A percentile compares a stretch with the other conserved stretches of the same genome.
phyloP scores from a whole-genome alignment of 2,797 vertebrate genomes.

The Apogon talboti region DNA sequence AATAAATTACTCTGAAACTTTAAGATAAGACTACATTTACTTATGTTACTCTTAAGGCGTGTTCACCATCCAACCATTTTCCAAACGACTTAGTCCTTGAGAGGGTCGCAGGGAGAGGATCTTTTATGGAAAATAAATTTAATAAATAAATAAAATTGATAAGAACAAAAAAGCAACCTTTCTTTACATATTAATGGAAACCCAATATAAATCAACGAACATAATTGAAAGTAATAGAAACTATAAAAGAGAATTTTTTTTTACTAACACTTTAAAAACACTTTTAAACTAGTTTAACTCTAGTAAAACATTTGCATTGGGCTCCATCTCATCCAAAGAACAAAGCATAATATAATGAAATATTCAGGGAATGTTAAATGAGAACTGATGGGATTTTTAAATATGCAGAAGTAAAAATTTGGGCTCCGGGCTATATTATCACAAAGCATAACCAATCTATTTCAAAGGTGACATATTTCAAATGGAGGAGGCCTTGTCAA shows the following conservation, averaged over 20 bases:
- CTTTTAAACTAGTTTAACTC: constrained; percentile 22
- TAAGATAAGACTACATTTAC: not conserved
- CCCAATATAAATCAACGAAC: not conserved
- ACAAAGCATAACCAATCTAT: constrained; percentile 51
- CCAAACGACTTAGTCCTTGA: not conserved
- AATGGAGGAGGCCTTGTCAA: constrained; percentile 19
- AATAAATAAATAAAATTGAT: not conserved
- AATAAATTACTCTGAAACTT: not conserved
- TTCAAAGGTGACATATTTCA: constrained; percentile 37
- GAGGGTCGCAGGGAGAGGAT: not conserved
- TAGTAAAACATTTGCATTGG: constrained; percentile 44
- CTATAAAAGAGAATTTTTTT: constrained; percentile 29
- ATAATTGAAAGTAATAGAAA: constrained; percentile 12
- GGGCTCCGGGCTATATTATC: constrained; percentile 45
- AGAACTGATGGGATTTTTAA: constrained; percentile 67
- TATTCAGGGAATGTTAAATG: constrained; percentile 63
- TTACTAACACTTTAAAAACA: constrained; percentile 13
- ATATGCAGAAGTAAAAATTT: constrained; percentile 58
- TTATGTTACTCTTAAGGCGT: too few relatives aligned
- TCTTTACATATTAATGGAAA: constrained; percentile 13
- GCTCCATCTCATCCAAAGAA: constrained; percentile 44
- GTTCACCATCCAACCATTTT: too few relatives aligned
- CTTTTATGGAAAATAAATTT: not conserved
- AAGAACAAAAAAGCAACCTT: not conserved
- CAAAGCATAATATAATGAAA: constrained; percentile 60